Evolutionary conservation across 2,888 invertebrate species (phyloP), one percentile per base, ranked within the genome.

Genomic region (Ferrisia virgata): DNA sequence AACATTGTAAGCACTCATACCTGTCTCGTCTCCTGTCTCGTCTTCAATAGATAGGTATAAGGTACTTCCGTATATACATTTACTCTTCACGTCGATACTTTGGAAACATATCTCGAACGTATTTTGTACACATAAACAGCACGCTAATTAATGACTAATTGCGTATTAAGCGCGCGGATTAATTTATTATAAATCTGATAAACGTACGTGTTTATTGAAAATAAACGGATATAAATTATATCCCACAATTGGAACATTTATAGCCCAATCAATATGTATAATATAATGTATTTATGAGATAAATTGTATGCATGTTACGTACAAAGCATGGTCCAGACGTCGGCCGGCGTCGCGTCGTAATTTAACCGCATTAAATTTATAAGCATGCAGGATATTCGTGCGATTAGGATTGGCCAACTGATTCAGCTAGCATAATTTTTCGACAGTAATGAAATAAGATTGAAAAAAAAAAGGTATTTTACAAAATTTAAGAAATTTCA

Each of bases 131-230:
- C n/a, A n/a, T n/a, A n/a, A n/a, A n/a, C 33, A 76, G 36, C 72
- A 76, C 72, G 72, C 36, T 76, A 76, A 76, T 76, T 76, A 76
- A 76, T 76, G 72, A 76, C 36, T 76, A 76, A 76, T 76, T 76
- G 72, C 72, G 72, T 76, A 36, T 76, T 76, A 76, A 76, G 72
- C 72, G 72, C 72, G 36, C 72, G 72, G 31, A 76, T 76, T 36
- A 76, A 76, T 76, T 76, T 76, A 76, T 76, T 76, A n/a, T n/a
- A n/a, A n/a, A 76, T 36, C 72, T 18, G 72, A 76, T 76, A 76
- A 76, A 36, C 36, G 36, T 76, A 76, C 72, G 72, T 76, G 72
- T 76, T 76, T 76, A 76, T 76, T 76, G 72, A 76, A 76, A 36
- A 76, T 76, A 76, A 64, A 76, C 72, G 72, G n/a, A 36, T 76